A percentile compares a stretch with the other conserved stretches of the same genome.
phyloP scores from a whole-genome alignment of 2,113 vertebrate genomes.

The Noctilio leporinus region DNA sequence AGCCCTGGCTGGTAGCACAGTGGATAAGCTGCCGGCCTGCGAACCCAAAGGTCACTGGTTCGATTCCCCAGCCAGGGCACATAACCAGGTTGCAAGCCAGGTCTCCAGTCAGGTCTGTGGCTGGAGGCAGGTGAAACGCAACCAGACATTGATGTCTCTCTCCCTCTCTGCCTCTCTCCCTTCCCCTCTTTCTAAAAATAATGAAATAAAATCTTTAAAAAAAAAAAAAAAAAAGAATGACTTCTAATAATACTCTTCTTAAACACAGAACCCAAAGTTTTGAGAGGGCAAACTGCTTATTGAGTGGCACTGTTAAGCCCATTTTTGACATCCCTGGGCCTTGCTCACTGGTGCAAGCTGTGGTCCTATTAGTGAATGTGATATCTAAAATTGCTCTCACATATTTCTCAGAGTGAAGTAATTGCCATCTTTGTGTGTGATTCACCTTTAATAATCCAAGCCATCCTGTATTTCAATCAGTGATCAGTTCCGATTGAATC shows the following conservation, averaged over 20 bases:
- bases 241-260: background rate
- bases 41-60: too few species aligned
- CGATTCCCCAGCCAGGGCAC: too few species aligned
- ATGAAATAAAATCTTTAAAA: too few species aligned
- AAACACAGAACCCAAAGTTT: background rate
- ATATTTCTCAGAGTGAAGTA: background rate
- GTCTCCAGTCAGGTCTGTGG: too few species aligned
- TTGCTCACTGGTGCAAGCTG: background rate
- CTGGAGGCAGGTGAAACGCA: too few species aligned
- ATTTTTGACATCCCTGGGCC: background rate
- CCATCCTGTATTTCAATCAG: background rate
- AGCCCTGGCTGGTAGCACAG: too few species aligned
- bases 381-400: background rate
- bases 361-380: background rate
- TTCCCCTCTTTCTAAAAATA: too few species aligned
- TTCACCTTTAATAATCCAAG: background rate
- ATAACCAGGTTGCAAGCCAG: too few species aligned
- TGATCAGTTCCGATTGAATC: background rate
- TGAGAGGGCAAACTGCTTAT: background rate
- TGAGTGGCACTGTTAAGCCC: background rate
- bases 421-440: background rate
- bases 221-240: too few species aligned
- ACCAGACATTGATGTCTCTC: too few species aligned
- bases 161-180: too few species aligned
- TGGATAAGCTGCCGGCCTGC: too few species aligned